A percentile compares a stretch with the other conserved stretches of the same genome.
These are phyloP conservation scores for Rhodophaea formosa DNA, from an alignment of 2,888 invertebrate genomes.

Conservation along the genomic window DNA sequence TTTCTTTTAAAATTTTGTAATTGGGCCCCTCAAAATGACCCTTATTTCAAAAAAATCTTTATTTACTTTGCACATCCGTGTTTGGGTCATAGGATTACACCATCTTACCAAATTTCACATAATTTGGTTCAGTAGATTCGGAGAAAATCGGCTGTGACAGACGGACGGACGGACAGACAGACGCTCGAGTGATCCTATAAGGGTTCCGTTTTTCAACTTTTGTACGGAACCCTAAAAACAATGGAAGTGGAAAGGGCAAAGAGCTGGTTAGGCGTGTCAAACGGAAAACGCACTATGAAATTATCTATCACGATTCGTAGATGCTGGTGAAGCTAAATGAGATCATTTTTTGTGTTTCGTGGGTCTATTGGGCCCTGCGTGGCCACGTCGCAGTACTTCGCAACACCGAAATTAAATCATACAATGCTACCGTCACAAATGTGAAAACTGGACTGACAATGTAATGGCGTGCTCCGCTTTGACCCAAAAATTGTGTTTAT, in stretches of 20 bases:
- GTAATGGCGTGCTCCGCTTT: slow-evolving; percentile 13
- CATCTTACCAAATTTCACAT: too few species aligned
- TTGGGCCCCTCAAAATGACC: too few species aligned
- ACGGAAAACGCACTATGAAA: slow-evolving; percentile 76
- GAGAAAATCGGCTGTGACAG: too few species aligned
- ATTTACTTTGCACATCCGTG: too few species aligned
- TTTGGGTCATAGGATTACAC: too few species aligned
- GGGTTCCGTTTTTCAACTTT: too few species aligned
- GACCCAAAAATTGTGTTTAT: slow-evolving; percentile 12
- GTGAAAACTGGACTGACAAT: slow-evolving; percentile 23
- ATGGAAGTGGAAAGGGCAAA: slow-evolving; percentile 71
- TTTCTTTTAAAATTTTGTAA: too few species aligned
- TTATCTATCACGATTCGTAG: slow-evolving; percentile 76
- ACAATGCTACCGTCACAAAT: slow-evolving; percentile 32
- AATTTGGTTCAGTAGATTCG: too few species aligned
- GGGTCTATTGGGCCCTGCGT: slow-evolving; percentile 39
- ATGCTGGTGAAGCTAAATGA: slow-evolving; percentile 69
- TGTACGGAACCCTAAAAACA: too few species aligned
- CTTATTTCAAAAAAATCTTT: too few species aligned
- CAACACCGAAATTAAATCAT: slow-evolving; percentile 53
- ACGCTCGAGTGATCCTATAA: too few species aligned
- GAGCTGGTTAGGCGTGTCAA: slow-evolving; percentile 65
- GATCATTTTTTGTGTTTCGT: slow-evolving; percentile 62
- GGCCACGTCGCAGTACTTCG: slow-evolving; percentile 50
- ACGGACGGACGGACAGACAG: too few species aligned